Percentiles rank a stretch among this genome's conserved stretches.
Evolutionary conservation across 2,888 invertebrate species (phyloP).

Genomic region (Spisula solida): DNA sequence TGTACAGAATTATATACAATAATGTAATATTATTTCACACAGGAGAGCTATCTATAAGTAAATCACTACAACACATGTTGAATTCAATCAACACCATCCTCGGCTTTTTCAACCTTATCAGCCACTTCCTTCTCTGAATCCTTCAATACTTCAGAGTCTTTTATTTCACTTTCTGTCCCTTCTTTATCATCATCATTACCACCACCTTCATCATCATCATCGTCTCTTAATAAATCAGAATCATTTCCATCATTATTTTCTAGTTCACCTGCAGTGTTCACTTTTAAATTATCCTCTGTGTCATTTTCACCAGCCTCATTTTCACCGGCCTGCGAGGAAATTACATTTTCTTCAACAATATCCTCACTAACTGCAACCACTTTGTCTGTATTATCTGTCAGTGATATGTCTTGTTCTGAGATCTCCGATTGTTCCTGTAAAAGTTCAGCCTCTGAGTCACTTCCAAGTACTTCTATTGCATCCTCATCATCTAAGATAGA

Average conservation of each 20-base stretch:
- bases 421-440: conserved; percentile 35
- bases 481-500: conserved; percentile 57
- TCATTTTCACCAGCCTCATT: conserved; percentile 9
- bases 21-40: background rate
- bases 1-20: conserved; percentile 5
- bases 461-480: conserved; percentile 58
- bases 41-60: background rate
- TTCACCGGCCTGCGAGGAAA: conserved; percentile 16
- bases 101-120: background rate
- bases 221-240: conserved; percentile 42
- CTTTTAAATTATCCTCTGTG: conserved; percentile 5
- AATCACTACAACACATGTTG: background rate
- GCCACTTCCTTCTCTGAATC: background rate
- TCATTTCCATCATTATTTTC: conserved; percentile 42
- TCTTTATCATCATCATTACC: background rate
- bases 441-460: conserved; percentile 59
- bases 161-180: background rate
- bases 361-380: conserved; percentile 6
- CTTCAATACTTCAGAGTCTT: background rate
- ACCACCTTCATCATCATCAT: conserved; percentile 31
- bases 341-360: background rate
- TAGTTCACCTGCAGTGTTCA: background rate
- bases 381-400: background rate
- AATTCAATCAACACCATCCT: conserved; percentile 40
- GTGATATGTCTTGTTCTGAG: conserved; percentile 27